Evolutionary conservation across 2,888 invertebrate species (phyloP).

Genomic region (Germaria angustata): DNA sequence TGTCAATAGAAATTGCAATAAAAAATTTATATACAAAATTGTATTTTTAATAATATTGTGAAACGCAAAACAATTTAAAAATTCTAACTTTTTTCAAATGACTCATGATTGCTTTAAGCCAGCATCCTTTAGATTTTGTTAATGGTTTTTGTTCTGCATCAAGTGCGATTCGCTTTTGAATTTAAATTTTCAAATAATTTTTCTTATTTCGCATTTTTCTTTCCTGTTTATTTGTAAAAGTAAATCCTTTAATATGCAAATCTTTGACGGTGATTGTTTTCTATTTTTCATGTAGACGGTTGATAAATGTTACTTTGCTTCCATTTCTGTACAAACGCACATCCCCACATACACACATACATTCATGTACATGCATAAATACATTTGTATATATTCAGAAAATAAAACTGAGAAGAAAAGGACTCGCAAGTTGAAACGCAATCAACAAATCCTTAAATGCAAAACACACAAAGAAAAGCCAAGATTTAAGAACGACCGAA

Average conservation of each 20-base stretch:
- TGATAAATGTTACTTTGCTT: slow-evolving; percentile 53
- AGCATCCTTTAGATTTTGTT: not conserved
- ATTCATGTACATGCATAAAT: no score
- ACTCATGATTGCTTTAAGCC: slow-evolving; percentile 42
- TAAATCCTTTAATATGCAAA: slow-evolving; percentile 63
- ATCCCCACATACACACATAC: no score
- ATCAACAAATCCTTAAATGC: slow-evolving; percentile 64
- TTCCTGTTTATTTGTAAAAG: slow-evolving; percentile 39
- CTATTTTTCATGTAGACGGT: slow-evolving; percentile 11
- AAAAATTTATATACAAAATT: no score
- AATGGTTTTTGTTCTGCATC: not conserved
- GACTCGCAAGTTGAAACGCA: slow-evolving; percentile 54
- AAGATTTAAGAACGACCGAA: slow-evolving; percentile 36
- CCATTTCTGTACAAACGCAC: not conserved
- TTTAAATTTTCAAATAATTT: slow-evolving; percentile 12
- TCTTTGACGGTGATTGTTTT: slow-evolving; percentile 7
- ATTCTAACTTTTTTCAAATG: no score
- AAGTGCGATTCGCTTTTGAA: slow-evolving; percentile 19
- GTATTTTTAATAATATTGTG: no score
- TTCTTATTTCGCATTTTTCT: not conserved
- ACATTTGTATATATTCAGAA: no score
- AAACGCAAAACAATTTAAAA: no score
- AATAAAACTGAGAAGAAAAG: slow-evolving; percentile 16
- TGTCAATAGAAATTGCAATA: no score
- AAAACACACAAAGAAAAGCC: slow-evolving; percentile 59